These are phyloP conservation scores for Dendropsophus ebraccatus DNA, from an alignment of 2,113 vertebrate species.

Conservation along the genomic window DNA sequence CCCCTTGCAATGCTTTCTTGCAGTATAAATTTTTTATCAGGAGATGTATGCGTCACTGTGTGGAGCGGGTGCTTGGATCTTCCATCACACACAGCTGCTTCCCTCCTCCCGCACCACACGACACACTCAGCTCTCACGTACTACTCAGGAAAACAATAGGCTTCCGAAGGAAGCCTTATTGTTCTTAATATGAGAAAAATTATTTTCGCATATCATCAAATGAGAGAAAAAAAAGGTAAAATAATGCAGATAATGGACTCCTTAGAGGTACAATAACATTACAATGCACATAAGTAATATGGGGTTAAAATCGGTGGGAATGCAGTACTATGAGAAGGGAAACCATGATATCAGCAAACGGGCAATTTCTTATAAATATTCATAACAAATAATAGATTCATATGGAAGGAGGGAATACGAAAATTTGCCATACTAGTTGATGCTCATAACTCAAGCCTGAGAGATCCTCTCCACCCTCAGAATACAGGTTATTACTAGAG, in stretches of 20 bases:
- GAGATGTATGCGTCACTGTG: conserved; percentile 44
- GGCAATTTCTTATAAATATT: neutral
- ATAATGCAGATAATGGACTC: neutral
- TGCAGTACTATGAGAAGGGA: neutral
- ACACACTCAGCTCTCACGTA: conserved; percentile 6
- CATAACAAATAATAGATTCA: neutral
- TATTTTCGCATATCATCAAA: neutral
- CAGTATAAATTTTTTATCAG: conserved; percentile 40
- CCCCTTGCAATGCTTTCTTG: neutral
- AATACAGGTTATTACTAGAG: too few relatives aligned
- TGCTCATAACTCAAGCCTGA: too few relatives aligned
- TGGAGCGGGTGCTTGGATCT: neutral
- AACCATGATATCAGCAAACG: neutral
- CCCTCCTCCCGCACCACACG: neutral
- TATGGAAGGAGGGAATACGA: too few relatives aligned
- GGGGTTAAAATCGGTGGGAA: neutral
- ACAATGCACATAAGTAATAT: neutral
- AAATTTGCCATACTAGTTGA: too few relatives aligned
- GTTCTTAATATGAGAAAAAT: neutral
- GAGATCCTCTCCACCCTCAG: too few relatives aligned
- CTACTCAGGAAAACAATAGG: conserved; percentile 8
- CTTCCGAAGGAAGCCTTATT: neutral
- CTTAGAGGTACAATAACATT: neutral
- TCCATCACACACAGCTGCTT: conserved; percentile 39
- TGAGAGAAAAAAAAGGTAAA: neutral